Percentiles rank a stretch among this genome's conserved stretches.
Evolutionary conservation across 2,888 invertebrate genomes (phyloP).

Genomic region (Ischnus inquisitorius): DNA sequence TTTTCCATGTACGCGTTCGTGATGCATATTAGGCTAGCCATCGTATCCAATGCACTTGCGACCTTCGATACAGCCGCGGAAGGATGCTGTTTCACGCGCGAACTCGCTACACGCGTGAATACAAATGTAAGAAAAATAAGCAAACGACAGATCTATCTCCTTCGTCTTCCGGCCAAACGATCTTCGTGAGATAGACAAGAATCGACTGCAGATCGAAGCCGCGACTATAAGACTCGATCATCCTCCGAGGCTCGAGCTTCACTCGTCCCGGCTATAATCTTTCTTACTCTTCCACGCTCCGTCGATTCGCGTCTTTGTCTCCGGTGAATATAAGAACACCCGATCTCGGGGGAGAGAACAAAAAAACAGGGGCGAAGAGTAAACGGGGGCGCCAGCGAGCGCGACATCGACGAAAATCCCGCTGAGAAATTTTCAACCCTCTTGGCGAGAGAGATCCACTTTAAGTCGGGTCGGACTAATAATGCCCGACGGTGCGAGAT

Average conservation of each 20-base stretch:
- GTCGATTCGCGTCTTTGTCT: slow-evolving; percentile 31
- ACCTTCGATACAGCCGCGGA: background rate
- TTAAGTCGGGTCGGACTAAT: slow-evolving; percentile 35
- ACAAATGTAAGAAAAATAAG: background rate
- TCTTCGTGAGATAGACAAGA: too few species aligned
- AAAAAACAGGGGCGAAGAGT: slow-evolving; percentile 5
- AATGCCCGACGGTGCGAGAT: slow-evolving; percentile 47
- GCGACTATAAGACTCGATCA: slow-evolving; percentile 26
- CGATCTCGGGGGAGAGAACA: background rate
- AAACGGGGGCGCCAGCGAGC: background rate
- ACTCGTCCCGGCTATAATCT: background rate
- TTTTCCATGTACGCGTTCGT: background rate
- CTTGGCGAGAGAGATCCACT: slow-evolving; percentile 24
- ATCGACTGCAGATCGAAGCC: background rate
- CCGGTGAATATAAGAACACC: slow-evolving; percentile 5
- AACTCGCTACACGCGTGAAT: background rate
- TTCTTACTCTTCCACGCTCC: slow-evolving; percentile 9
- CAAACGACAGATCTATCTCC: too few species aligned
- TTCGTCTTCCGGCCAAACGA: too few species aligned
- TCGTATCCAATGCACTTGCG: background rate
- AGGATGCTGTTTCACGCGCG: background rate
- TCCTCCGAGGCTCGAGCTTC: background rate
- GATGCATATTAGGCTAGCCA: background rate
- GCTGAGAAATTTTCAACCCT: slow-evolving; percentile 33
- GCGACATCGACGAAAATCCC: slow-evolving; percentile 36